Evolutionary conservation across 23 tunicate genomes (phyloP).

Genomic region (Styela clava): DNA sequence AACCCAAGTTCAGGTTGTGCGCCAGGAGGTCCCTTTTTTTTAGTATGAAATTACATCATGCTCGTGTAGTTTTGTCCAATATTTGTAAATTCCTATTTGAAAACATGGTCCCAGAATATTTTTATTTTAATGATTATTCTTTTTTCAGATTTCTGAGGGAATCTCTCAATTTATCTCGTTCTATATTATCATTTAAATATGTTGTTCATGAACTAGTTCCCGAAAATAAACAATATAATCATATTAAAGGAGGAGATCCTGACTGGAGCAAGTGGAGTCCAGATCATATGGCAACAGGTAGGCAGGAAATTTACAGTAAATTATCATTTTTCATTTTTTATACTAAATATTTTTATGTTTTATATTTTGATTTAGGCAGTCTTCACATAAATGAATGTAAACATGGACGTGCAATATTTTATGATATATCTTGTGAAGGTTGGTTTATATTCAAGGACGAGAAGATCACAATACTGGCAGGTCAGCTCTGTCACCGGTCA

Average conservation of each 20-base stretch:
- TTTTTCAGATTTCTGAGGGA: slow-evolving; percentile 45
- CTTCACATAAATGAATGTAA: slow-evolving; percentile 60
- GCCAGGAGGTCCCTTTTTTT: too few species aligned
- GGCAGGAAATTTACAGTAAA: too few species aligned
- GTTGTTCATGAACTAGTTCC: slow-evolving; percentile 94
- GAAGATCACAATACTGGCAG: slow-evolving; percentile 55
- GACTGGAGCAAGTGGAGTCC: slow-evolving; percentile 63
- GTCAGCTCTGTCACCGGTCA: slow-evolving; percentile 47
- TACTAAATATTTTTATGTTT: too few species aligned
- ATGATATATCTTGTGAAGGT: slow-evolving; percentile 26
- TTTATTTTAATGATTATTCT: too few species aligned
- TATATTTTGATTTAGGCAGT: background rate
- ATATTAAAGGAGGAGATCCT: slow-evolving; percentile 35
- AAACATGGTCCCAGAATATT: too few species aligned
- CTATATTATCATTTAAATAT: slow-evolving; percentile 69
- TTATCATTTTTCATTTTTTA: too few species aligned
- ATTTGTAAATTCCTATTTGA: too few species aligned
- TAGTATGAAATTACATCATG: too few species aligned
- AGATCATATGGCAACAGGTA: slow-evolving; percentile 67
- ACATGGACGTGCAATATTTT: slow-evolving; percentile 65
- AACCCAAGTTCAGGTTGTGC: too few species aligned
- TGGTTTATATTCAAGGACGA: slow-evolving; percentile 56
- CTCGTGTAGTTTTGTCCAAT: too few species aligned
- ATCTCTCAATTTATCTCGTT: slow-evolving; percentile 69
- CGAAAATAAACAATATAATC: slow-evolving; percentile 36